Percentiles rank a stretch among this genome's conserved stretches.
Conservation (phyloP, 2,888 invertebrate species). For the Anarsia innoxiella region DNA sequence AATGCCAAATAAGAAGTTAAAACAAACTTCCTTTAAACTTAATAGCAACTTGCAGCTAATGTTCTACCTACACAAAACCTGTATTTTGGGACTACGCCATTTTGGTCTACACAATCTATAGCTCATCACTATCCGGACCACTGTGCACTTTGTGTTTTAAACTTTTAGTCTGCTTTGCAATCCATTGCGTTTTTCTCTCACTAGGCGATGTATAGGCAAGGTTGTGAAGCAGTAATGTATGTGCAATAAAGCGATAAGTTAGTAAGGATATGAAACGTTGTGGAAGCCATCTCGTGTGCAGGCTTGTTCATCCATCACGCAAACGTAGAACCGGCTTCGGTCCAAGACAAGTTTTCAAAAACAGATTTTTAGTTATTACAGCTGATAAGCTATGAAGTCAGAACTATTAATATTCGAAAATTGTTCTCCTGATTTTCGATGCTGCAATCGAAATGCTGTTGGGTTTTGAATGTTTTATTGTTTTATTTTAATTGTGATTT, state of each 20-base stretch:
- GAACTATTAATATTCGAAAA: conserved; percentile 7
- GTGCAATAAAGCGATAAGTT: conserved; percentile 14
- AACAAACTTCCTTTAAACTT: conserved; percentile 5
- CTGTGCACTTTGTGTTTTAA: background rate
- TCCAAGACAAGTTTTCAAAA: conserved; percentile 44
- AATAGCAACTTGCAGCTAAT: conserved; percentile 33
- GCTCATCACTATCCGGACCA: conserved; percentile 37
- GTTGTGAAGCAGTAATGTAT: conserved; percentile 26
- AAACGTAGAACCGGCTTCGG: conserved; percentile 62
- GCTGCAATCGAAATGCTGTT: background rate
- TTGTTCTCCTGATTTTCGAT: background rate
- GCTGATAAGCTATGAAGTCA: conserved; percentile 34
- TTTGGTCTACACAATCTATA: conserved; percentile 61
- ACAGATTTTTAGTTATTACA: conserved; percentile 45
- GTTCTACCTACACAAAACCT: conserved; percentile 53
- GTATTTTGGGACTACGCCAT: conserved; percentile 66
- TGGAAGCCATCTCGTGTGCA: conserved; percentile 22
- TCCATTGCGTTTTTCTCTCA: conserved; percentile 24
- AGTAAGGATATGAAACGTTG: conserved; percentile 18
- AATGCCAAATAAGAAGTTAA: too few relatives aligned
- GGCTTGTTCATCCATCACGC: conserved; percentile 60
- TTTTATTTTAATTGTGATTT: too few relatives aligned
- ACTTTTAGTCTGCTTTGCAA: background rate
- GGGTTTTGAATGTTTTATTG: background rate
- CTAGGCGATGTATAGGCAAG: background rate